Evolutionary conservation across 2,797 vertebrate species (phyloP), one percentile per base, ranked within the genome.

Genomic region (Valencia hispanica): DNA sequence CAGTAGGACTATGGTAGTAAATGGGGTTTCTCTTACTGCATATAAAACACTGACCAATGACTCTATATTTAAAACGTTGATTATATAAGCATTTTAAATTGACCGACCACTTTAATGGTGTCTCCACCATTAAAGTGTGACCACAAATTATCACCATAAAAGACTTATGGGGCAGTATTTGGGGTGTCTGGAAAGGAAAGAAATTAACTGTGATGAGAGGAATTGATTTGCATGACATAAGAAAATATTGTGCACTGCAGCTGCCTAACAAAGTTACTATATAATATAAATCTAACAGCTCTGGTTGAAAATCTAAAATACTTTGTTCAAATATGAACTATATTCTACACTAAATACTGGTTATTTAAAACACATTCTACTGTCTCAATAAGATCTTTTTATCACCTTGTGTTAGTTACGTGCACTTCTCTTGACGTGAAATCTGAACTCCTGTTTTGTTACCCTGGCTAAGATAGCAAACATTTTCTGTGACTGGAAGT

Each of bases 391-490:
- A 32, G 15, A 41, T 66, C 9, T 66, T 41, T 66, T 12, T 39
- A 51, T 30, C 10, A 30, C 11, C 41, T 57, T 55, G 3, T 6
- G 5, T 63, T 63, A 22, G 11, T 71, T 36, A 12, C 74, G 71
- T 77, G 34, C 27, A 43, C 34, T 30, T 50, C 18, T 77, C n/a
- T 15, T 68, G 34, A 66, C 14, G 1, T 76, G 51, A 82, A 47
- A 69, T 75, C 61, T 5, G 65, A 71, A 74, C 27, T 20, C 66
- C 36, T 45, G 55, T 51, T 74, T 70, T n/a, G 74, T 70, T 73
- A 78, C 48, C 57, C 25, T 61, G 55, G 57, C 41, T 84, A 66
- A 77, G 50, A 83, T 45, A 51, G 72, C 47, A 72, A 84, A 9
- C 18, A 74, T 70, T 47, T n/a, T 36, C 45, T 70, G 63, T 34